Evolutionary conservation across 30 jellyfish, hydroid and myxozoan species (phyloP), one percentile per base, ranked within the genome.

Genomic region (Aurelia aurita): DNA sequence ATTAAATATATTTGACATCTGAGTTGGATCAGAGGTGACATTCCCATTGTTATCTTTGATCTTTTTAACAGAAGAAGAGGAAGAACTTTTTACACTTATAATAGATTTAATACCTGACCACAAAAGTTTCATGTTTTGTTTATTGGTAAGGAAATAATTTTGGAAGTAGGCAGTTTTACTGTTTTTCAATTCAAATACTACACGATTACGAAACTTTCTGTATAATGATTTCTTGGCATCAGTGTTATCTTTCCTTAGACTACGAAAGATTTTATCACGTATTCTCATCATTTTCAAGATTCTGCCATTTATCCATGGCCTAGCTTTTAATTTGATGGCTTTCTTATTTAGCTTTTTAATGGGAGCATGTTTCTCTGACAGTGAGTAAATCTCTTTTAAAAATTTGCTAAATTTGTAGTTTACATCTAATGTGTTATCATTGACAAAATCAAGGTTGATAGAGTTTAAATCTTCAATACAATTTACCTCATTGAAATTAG

Each of bases 291-390:
- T 62, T 62, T 62, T 13, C 16, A 62, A 62, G 74, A 62, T 62
- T 62, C 74, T 62, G 16, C 74, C 74, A 62, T 62, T 62, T 22
- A 62, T 62, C 74, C 74, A 62, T 3, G 74, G 74, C 74, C 74
- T 62, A 14, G 74, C 74, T 62, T 62, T 62, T 22, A 62, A 62
- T 13, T 62, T 62, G 74, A 62, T 62, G 74, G 74, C 74, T 22
- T 67, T 67, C 79, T 67, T 67, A 21, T 67, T 67, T 67, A 67
- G 79, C 60, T 28, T 25, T 67, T 67, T n/a, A 67, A 67, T 31
- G 60, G 79, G 60, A 67, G 79, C 60, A 67, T 31, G 79, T 60
- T 67, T 67, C 79, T 67, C 60, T 67, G 79, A 67, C 60, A 67
- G 60, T 26, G 79, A 67, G 79, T 67, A 67, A 14, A 67, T 67